These are phyloP conservation scores for Tenualosa ilisha DNA, from an alignment of 2,797 vertebrate species.

Conservation along the genomic window DNA sequence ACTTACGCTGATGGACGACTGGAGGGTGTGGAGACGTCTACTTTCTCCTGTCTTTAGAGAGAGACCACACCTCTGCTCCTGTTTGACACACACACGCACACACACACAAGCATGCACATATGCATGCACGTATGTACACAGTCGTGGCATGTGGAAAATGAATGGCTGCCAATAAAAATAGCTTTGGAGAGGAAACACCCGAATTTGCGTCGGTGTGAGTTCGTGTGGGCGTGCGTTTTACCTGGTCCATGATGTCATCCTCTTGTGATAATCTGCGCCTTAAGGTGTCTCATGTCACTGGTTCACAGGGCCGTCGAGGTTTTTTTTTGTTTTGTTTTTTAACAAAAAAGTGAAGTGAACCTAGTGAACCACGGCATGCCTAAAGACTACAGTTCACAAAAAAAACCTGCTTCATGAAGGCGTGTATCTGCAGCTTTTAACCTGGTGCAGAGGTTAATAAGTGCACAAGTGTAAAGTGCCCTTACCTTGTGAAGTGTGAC, in stretches of 20 bases:
- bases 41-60: slow-evolving; percentile 40
- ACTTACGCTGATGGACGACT: not conserved
- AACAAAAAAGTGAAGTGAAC: not conserved
- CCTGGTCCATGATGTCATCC: not conserved
- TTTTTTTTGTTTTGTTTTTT: not conserved
- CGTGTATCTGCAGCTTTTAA: not conserved
- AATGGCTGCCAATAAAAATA: slow-evolving; percentile 4
- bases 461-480: not conserved
- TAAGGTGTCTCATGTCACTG: not conserved
- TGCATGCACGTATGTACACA: not conserved
- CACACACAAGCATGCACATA: not conserved
- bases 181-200: not conserved
- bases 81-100: slow-evolving; percentile 17
- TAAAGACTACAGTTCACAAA: no score
- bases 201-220: not conserved
- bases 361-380: not conserved
- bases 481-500: not conserved
- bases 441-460: not conserved
- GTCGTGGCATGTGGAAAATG: not conserved
- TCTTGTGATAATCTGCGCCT: not conserved
- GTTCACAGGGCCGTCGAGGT: no score
- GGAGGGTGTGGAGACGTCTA: not conserved
- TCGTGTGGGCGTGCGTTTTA: not conserved
- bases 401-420: not conserved
- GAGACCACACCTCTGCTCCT: slow-evolving; percentile 55